These are phyloP conservation scores for Antheraea pernyi DNA, from an alignment of 1,140 invertebrate genomes.

Conservation along the genomic window DNA sequence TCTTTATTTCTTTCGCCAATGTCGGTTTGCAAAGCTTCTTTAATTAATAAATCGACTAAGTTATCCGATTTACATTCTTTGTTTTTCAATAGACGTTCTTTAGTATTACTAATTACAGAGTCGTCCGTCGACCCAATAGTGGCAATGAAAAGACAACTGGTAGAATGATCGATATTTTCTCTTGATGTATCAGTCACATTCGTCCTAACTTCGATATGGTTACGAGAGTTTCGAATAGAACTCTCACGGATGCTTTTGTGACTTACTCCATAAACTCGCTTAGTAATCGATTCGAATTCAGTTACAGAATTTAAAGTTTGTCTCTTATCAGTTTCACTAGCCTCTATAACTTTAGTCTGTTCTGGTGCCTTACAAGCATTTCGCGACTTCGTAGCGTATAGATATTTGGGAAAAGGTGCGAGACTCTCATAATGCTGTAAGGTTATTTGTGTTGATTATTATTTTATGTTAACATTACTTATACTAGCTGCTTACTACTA, in stretches of 20 bases:
- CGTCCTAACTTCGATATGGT: constrained; percentile 23
- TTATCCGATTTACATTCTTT: constrained; percentile 43
- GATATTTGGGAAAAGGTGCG: constrained; percentile 36
- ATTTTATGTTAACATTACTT: no score
- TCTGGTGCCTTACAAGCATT: constrained; percentile 42
- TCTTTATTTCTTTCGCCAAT: constrained; percentile 10
- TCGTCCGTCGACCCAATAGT: constrained; percentile 50
- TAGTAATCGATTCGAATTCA: constrained; percentile 24
- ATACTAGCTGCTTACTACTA: no score
- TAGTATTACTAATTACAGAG: constrained; percentile 48
- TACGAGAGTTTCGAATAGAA: constrained; percentile 23
- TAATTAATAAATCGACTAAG: constrained; percentile 46
- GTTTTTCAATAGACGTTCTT: constrained; percentile 45
- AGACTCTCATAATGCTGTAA: constrained; percentile 58
- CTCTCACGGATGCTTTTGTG: constrained; percentile 13
- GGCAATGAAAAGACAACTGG: constrained; percentile 45
- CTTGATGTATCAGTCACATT: constrained; percentile 15
- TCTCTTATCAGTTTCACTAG: constrained; percentile 39
- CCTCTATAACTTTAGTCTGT: constrained; percentile 45
- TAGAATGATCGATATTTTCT: constrained; percentile 28
- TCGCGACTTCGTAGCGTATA: constrained; percentile 36
- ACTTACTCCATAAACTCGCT: constrained; percentile 36
- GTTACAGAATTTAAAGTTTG: constrained; percentile 22
- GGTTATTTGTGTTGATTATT: no score
- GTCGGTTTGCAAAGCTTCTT: constrained; percentile 48